Percentiles rank a stretch among this genome's conserved stretches.
Evolutionary conservation across 2,113 vertebrate genomes (phyloP).

Genomic region (Oenanthe oenanthe): DNA sequence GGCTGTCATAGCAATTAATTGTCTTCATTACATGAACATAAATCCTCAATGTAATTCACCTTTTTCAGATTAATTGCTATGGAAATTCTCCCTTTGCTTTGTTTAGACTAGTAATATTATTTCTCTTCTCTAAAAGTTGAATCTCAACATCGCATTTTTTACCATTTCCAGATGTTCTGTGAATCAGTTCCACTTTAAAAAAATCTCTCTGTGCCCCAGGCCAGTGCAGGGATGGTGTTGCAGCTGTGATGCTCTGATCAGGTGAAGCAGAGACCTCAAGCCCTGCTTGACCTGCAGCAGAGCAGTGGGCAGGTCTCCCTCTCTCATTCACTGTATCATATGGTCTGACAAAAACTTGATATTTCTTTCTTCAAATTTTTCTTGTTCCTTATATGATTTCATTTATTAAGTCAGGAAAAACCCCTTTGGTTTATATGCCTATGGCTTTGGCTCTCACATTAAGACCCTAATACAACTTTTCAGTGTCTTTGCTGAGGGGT

Average conservation of each 20-base stretch:
- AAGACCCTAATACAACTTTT: neutral
- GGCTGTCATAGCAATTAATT: slow-evolving; percentile 69
- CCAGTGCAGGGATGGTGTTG: neutral
- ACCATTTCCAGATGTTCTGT: neutral
- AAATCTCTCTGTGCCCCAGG: neutral
- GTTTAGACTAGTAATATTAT: neutral
- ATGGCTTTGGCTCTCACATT: neutral
- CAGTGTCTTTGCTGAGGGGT: neutral
- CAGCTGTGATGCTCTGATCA: neutral
- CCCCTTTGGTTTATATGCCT: neutral
- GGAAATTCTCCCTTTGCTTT: slow-evolving; percentile 14
- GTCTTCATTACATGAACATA: slow-evolving; percentile 46
- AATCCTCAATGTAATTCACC: slow-evolving; percentile 39
- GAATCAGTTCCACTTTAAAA: neutral
- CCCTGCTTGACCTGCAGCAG: neutral
- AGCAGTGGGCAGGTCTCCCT: neutral
- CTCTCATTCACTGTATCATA: neutral
- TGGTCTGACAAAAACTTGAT: neutral
- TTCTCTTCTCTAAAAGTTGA: neutral
- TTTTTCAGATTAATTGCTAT: neutral
- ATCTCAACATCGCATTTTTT: neutral
- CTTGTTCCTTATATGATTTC: neutral
- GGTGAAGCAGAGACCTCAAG: neutral
- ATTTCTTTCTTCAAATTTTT: neutral
- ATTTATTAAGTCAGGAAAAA: neutral